Conservation (phyloP, 2,113 vertebrate species). For the Campylomormyrus numenius region DNA sequence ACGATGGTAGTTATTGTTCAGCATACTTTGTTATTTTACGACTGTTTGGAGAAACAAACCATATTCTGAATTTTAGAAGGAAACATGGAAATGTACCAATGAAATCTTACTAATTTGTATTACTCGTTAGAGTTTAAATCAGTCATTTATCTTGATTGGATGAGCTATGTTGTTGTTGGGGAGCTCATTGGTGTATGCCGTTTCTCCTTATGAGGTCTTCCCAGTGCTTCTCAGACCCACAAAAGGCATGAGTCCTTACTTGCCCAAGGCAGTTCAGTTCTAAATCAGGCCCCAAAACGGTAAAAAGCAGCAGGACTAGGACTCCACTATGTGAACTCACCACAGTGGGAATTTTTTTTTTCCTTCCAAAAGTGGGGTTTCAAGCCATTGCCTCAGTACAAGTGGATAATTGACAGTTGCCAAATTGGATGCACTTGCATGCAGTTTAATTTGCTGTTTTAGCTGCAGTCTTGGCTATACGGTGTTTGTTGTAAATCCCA, state of each 20-base stretch:
- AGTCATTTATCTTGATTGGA: background rate
- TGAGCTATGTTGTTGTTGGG: background rate
- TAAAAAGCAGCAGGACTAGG: background rate
- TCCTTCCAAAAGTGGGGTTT: background rate
- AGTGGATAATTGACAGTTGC: conserved; percentile 9
- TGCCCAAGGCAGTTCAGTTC: background rate
- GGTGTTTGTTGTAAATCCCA: conserved; percentile 25
- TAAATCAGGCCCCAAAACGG: conserved; percentile 4
- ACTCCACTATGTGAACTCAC: background rate
- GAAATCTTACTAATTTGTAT: background rate
- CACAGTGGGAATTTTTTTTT: background rate
- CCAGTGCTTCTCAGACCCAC: background rate
- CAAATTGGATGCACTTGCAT: conserved; percentile 19
- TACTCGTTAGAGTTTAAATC: background rate
- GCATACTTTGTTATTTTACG: background rate
- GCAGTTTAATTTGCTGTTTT: conserved; percentile 2
- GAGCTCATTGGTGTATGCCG: background rate
- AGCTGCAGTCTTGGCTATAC: conserved; percentile 14
- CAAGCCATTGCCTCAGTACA: background rate
- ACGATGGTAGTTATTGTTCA: background rate
- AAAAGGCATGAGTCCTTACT: background rate
- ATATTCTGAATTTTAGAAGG: background rate
- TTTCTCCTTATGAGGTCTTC: background rate
- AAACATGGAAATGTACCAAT: background rate
- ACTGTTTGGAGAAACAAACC: background rate